Base-by-base conservation (phyloP, 2,888 invertebrate species). In the Pinctada fucata region DNA sequence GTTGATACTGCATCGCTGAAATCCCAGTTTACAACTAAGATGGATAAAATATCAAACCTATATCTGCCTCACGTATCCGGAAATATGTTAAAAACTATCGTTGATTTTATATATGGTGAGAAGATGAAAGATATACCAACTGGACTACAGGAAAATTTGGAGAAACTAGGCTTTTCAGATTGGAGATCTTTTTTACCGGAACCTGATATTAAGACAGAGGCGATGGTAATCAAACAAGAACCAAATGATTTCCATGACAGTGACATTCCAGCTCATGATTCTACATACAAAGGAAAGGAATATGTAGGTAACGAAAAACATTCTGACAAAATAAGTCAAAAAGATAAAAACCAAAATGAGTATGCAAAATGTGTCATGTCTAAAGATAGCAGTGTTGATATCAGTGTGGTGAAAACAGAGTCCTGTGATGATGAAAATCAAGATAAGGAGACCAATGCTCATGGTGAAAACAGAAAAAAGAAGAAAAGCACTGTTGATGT, bases 41-140 rank as follows among this genome's bases (percentile, higher is more conserved):
- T 10, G 16, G 50, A 69, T 3, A n/a, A 49, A 47, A 49, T 47
- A n/a, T 66, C 74, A 16, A 69, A 73, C n/a, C 52, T 79, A 67
- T 50, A 75, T 52, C 49, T 79, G 6, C 68, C 63, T 10, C 50
- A 48, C 16, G 45, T 75, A 16, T 50, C 49, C 1, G 69, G 78
- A 1, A 58, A 76, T 49, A 79, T 83, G 52, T 50, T 79, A 52
- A 31, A 50, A 72, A 72, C 16, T 51, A 72, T 79, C 10, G 75
- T 79, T 16, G 72, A 75, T 3, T 79, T 79, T 47, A 75, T 79
- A 67, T 79, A 79, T 58, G 79, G 79, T 47, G 77, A 72, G 51
- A 52, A 72, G 8, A 71, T 63, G 47, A 49, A 47, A 52, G 49
- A 45, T 47, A 70, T 47, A 47, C 75, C 58, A 47, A 31, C 64